Evolutionary conservation across 2,113 vertebrate species (phyloP).

Genomic region (Hippotragus niger): DNA sequence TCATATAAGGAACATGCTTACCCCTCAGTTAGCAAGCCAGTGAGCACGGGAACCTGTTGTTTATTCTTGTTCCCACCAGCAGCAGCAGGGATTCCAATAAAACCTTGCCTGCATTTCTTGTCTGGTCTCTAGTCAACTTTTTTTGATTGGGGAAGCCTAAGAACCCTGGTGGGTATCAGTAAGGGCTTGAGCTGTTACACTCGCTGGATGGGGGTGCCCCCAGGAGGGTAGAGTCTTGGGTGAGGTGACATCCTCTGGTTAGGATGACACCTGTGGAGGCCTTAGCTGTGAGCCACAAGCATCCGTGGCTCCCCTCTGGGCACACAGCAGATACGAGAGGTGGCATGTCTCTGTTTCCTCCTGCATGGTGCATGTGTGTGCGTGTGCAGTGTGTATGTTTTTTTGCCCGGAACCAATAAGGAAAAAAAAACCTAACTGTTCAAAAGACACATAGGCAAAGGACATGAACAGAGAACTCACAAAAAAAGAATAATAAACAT

Average conservation of each 20-base stretch:
- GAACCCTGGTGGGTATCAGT: neutral
- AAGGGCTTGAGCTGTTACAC: neutral
- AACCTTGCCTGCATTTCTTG: neutral
- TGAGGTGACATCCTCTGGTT: neutral
- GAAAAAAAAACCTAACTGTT: neutral
- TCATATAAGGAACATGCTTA: neutral
- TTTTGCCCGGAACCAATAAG: neutral
- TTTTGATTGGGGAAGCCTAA: neutral
- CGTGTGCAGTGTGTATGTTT: neutral
- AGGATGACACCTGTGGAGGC: neutral
- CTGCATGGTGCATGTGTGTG: neutral
- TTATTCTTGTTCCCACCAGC: neutral
- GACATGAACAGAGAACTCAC: neutral
- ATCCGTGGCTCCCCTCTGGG: too few relatives aligned
- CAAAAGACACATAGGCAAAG: neutral
- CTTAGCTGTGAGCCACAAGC: neutral
- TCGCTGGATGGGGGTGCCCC: neutral
- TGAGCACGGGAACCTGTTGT: neutral
- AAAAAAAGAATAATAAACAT: neutral
- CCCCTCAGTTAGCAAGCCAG: neutral
- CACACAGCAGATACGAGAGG: neutral
- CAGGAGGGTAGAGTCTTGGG: neutral
- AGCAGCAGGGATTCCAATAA: neutral
- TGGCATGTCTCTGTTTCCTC: neutral
- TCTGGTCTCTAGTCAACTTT: neutral